Evolutionary conservation across 2,797 vertebrate species (phyloP), one percentile per base, ranked within the genome.

Genomic region (Acanthurus tractus): DNA sequence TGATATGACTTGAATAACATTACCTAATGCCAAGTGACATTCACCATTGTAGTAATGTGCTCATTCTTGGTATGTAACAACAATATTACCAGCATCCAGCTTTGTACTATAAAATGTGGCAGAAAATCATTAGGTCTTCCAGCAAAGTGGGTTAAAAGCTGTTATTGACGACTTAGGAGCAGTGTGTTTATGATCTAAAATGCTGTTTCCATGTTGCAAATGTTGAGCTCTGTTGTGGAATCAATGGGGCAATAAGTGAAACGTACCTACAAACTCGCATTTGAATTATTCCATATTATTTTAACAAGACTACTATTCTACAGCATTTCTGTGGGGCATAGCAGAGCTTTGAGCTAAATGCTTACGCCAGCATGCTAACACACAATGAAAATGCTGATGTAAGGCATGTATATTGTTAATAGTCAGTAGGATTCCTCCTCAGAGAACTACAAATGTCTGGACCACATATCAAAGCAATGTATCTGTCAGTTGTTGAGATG

Each of bases 211-310:
- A 23, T 61, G 25, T 14, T 59, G 46, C 20, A 56, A n/a, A 49
- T n/a, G 45, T 13, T 48, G 23, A 63, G 23, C n/a, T 23, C 42
- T 63, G 58, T n/a, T 53, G 61, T 63, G 17, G 54, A 49, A 49
- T 12, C 20, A 42, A 20, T 2, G n/a, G 25, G 18, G 45, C 40
- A 45, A 10, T 4, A 48, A 29, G 17, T 8, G 17, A 8, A 23
- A 3, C 29, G 2, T n/a, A 53, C 2, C 13, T 14, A 42, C 23
- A 25, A 44, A 22, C 7, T 20, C 25, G 23, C 36, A 61, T 54
- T 23, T 6, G 1, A n/a, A 46, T 46, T 2, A 2, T 48, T 67
- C 1, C 40, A n/a, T 34, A 8, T 36, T 23, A 34, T 50, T 52
- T 52, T n/a, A 56, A 12, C 12, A 48, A 22, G 18, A 22, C 38